Percentiles rank a stretch among this genome's conserved stretches.
These are phyloP conservation scores for Drosophila nr. perissopoda DNA, from an alignment of 2,888 invertebrate genomes.

Conservation along the genomic window DNA sequence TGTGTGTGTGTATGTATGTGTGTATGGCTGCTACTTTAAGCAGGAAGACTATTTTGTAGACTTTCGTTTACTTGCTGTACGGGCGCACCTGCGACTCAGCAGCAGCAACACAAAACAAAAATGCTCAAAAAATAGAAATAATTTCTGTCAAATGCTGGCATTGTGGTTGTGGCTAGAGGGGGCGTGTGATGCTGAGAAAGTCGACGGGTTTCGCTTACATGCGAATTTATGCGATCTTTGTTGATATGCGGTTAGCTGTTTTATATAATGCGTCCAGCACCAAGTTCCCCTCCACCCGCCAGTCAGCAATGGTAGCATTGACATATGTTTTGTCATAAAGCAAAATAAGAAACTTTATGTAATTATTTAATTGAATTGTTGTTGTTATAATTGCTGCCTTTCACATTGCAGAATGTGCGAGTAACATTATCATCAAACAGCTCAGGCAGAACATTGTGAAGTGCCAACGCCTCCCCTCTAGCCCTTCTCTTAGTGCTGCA, in stretches of 20 bases:
- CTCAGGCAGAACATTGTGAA: conserved; percentile 55
- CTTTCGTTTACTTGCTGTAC: conserved; percentile 55
- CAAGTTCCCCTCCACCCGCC: conserved; percentile 8
- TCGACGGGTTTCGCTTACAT: conserved; percentile 48
- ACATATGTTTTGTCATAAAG: conserved; percentile 62
- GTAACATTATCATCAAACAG: conserved; percentile 30
- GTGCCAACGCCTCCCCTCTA: neutral
- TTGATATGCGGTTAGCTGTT: conserved; percentile 41
- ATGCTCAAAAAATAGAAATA: conserved; percentile 29
- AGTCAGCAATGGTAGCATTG: conserved; percentile 55
- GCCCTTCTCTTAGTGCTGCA: neutral
- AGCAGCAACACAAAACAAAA: conserved; percentile 17
- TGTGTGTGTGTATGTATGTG: conserved; percentile 25
- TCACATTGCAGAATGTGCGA: conserved; percentile 60
- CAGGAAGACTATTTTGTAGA: conserved; percentile 70
- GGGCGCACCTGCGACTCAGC: conserved; percentile 49
- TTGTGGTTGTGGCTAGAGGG: conserved; percentile 29
- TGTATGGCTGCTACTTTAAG: conserved; percentile 42
- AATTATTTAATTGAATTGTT: conserved; percentile 69
- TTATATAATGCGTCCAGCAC: conserved; percentile 65
- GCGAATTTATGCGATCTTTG: conserved; percentile 64
- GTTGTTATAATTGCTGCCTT: conserved; percentile 47
- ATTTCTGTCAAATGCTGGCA: conserved; percentile 63
- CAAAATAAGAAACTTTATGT: conserved; percentile 42
- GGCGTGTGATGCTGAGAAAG: conserved; percentile 23